These are phyloP conservation scores for Ammodytes marinus DNA, from an alignment of 2,113 vertebrate species.

Conservation along the genomic window DNA sequence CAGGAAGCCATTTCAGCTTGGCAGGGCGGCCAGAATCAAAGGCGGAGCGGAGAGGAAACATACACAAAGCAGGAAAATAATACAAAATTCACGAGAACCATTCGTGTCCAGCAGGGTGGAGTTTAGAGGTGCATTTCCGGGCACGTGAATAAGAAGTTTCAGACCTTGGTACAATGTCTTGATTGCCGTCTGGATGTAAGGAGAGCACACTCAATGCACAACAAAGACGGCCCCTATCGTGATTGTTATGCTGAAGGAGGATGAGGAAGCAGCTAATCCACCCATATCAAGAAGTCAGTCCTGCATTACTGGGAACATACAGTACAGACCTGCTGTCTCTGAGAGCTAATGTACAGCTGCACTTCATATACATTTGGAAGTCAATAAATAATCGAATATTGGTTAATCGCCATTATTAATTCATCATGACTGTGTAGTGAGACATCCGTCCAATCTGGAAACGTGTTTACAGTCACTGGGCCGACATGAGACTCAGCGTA, in stretches of 20 bases:
- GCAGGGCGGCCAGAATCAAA: conserved; percentile 59
- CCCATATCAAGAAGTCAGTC: background rate
- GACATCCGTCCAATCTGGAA: background rate
- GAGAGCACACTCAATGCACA: conserved; percentile 2
- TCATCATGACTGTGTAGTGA: background rate
- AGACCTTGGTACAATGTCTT: conserved; percentile 28
- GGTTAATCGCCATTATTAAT: background rate
- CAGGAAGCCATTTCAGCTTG: conserved; percentile 71
- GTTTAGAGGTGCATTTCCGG: conserved; percentile 25
- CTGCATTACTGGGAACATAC: background rate
- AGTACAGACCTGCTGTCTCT: background rate
- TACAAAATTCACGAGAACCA: conserved; percentile 35
- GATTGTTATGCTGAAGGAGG: conserved; percentile 15
- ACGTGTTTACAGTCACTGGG: background rate
- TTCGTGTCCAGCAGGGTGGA: conserved; percentile 28
- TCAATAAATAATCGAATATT: background rate
- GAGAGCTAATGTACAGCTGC: background rate
- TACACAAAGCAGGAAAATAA: conserved; percentile 45
- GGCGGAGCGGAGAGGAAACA: conserved; percentile 47
- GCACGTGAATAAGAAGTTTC: background rate
- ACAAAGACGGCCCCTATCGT: background rate
- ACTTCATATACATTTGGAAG: background rate
- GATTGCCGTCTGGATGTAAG: conserved; percentile 33
- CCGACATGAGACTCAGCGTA: background rate
- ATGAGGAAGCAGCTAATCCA: background rate